Evolutionary conservation across 2,888 invertebrate species (phyloP), one percentile per base, ranked within the genome.

Genomic region (Lepetodrilus schrolli): DNA sequence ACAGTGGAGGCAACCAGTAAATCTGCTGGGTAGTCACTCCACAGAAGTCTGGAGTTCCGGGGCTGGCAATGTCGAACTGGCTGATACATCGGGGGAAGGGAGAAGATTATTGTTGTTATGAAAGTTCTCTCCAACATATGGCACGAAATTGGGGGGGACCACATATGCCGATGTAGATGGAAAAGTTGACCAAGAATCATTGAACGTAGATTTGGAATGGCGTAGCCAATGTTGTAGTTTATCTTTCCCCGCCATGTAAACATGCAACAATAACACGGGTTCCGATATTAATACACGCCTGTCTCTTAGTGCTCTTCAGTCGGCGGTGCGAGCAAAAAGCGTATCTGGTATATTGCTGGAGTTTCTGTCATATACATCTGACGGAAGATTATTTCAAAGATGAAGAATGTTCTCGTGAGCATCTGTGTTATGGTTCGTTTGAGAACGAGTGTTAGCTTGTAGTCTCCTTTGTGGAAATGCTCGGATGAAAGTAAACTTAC

Each of bases 171-270:
- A 17, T 58, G 7, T 17, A 58, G 58, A 23, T 13, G 4, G 58
- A 30, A 58, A 58, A 58, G 58, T 58, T 58, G 58, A 58, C 58
- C 58, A 58, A 34, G 34, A 58, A 58, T 58, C 58, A 58, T 58
- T 58, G 58, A 58, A 58, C 30, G 58, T 58, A 58, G 58, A 58
- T 58, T 58, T 58, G 58, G 58, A 58, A 43, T 68, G 47, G 68
- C 68, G 21, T 68, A 68, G 47, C 47, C 43, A 21, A 43, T 68
- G 43, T 30, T 30, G 23, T 43, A 68, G 68, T 68, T 68, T 38
- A 68, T 47, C 43, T 68, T 43, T 68, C 21, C 47, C 30, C 30
- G 68, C 43, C 68, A 47, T 30, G 68, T 43, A 68, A 68, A 68
- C 68, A 68, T 47, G 68, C 68, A 68, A 68, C 26, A 68, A 68